Percentiles rank a stretch among this genome's conserved stretches.
Evolutionary conservation across 1,140 invertebrate species (phyloP).

Genomic region (Paracyclopina nana): DNA sequence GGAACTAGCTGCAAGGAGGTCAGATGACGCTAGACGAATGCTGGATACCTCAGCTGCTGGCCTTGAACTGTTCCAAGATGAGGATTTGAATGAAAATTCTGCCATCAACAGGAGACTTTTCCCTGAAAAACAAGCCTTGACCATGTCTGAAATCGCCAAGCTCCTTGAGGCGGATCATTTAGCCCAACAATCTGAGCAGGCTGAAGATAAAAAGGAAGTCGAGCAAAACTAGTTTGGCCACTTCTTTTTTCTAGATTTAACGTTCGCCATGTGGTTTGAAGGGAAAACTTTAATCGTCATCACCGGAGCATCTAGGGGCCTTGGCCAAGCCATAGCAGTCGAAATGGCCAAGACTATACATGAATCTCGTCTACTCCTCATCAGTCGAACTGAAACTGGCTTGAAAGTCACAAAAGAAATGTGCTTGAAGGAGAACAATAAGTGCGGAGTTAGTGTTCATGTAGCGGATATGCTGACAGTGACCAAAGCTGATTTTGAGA

Average conservation of each 20-base stretch:
- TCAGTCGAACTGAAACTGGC: neutral
- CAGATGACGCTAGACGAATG: neutral
- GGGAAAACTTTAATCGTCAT: neutral
- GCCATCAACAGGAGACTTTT: neutral
- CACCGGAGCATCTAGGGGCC: conserved; percentile 5
- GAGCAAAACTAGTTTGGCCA: neutral
- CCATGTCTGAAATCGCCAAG: neutral
- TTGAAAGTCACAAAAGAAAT: neutral
- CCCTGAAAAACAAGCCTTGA: neutral
- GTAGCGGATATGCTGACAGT: no score
- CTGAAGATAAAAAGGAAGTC: neutral
- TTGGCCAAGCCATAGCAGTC: conserved; percentile 11
- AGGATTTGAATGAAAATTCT: neutral
- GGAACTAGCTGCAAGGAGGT: neutral
- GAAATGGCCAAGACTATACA: neutral
- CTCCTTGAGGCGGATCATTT: neutral
- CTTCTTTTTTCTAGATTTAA: neutral
- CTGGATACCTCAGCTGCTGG: neutral
- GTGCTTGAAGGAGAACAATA: no score
- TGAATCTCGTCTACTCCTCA: neutral
- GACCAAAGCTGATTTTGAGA: no score
- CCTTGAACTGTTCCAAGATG: neutral
- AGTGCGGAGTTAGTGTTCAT: no score
- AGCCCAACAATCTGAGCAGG: neutral
- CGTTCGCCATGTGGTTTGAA: neutral